phyloP scores from a whole-genome alignment of 2,888 invertebrate genomes.

The Diachrysia chrysitis region DNA sequence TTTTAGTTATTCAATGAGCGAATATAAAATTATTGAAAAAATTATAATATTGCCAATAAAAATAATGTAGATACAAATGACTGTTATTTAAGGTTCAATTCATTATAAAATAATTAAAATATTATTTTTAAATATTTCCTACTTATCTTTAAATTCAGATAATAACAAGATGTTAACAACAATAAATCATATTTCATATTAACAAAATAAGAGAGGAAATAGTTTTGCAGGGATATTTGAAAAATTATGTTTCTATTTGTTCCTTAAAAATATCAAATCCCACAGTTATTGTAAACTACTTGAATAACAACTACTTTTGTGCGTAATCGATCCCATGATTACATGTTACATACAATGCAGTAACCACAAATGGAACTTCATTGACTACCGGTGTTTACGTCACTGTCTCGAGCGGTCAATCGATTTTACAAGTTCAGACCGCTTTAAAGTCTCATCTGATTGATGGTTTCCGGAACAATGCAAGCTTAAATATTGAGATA shows the following conservation, averaged over 20 bases:
- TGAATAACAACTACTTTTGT: slow-evolving; percentile 4
- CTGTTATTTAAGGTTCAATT: too few species aligned
- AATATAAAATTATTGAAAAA: not conserved
- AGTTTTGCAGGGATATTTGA: too few species aligned
- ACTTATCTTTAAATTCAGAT: too few species aligned
- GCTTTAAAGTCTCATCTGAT: slow-evolving; percentile 62
- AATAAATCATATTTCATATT: too few species aligned
- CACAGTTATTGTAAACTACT: not conserved
- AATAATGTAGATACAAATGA: too few species aligned
- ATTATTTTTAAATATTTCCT: too few species aligned
- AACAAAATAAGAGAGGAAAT: too few species aligned
- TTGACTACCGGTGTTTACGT: slow-evolving; percentile 62
- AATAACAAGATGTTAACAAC: too few species aligned
- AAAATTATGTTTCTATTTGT: too few species aligned
- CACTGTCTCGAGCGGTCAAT: slow-evolving; percentile 48
- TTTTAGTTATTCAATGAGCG: not conserved
- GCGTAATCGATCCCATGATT: slow-evolving; percentile 19
- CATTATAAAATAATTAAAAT: too few species aligned
- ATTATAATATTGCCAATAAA: too few species aligned
- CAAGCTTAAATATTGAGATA: slow-evolving; percentile 81
- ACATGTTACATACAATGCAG: slow-evolving; percentile 27
- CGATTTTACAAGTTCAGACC: slow-evolving; percentile 64
- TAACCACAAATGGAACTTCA: slow-evolving; percentile 54
- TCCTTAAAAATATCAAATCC: not conserved
- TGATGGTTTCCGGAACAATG: slow-evolving; percentile 80